phyloP scores from a whole-genome alignment of 2,113 vertebrate genomes.

The Melierax canorus region DNA sequence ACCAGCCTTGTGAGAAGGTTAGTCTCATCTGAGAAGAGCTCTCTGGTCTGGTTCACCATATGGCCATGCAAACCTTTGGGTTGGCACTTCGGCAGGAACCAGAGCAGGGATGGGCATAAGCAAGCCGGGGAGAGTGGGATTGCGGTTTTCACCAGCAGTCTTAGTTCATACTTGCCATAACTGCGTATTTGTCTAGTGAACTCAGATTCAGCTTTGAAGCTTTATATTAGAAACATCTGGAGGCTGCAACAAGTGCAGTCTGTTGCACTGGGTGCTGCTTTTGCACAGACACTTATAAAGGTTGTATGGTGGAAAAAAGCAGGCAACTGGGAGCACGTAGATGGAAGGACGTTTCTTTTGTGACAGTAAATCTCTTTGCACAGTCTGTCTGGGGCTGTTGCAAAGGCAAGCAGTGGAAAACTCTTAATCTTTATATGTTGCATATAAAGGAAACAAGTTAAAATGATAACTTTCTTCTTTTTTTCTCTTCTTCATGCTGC shows the following conservation, averaged over 20 bases:
- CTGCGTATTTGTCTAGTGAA: background rate
- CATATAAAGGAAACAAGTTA: background rate
- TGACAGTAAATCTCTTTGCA: background rate
- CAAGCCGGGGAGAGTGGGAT: background rate
- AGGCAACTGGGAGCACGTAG: background rate
- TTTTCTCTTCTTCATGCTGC: background rate
- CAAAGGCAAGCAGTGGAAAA: background rate
- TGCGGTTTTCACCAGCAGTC: background rate
- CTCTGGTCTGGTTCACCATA: accelerated
- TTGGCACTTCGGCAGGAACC: accelerated
- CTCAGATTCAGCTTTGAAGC: background rate
- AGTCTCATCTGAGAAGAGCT: background rate
- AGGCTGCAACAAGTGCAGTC: background rate
- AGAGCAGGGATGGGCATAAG: background rate
- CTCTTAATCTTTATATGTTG: background rate
- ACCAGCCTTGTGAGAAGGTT: background rate
- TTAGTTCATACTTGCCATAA: background rate
- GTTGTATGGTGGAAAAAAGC: background rate
- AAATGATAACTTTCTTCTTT: constrained; percentile 10
- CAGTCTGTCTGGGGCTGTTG: background rate
- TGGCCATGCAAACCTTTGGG: background rate
- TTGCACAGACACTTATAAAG: background rate
- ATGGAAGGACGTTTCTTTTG: background rate
- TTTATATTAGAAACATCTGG: background rate
- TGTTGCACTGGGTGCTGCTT: accelerated